Evolutionary conservation across 2,113 vertebrate species (phyloP).

Genomic region (Semnopithecus entellus): DNA sequence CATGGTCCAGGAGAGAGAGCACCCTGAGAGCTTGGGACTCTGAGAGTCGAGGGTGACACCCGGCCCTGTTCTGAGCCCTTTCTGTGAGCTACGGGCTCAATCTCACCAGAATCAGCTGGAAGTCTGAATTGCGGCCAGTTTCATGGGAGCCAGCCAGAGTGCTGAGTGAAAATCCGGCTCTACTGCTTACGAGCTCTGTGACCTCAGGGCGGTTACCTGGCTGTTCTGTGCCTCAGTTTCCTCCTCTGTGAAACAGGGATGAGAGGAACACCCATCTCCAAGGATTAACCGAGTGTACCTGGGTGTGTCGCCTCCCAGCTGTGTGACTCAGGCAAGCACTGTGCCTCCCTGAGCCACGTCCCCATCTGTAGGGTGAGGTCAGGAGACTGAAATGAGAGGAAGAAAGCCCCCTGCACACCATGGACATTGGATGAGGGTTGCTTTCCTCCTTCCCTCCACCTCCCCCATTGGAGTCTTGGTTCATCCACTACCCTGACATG

Average conservation of each 20-base stretch:
- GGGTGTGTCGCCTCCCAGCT: not conserved
- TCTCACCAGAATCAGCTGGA: not conserved
- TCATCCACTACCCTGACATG: not conserved
- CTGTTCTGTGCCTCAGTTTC: not conserved
- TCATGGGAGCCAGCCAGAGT: not conserved
- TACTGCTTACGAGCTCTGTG: accelerated
- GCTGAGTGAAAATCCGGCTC: too few species aligned
- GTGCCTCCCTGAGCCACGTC: not conserved
- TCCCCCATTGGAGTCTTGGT: not conserved
- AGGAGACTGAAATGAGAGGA: accelerated
- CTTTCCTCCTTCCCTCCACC: accelerated
- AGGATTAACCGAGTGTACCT: not conserved
- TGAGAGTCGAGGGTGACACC: accelerated
- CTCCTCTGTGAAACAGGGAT: not conserved
- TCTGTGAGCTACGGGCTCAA: accelerated
- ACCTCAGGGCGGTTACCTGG: too few species aligned
- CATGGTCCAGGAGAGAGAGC: not conserved
- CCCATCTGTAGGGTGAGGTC: accelerated
- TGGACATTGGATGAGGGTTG: too few species aligned
- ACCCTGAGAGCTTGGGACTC: not conserved
- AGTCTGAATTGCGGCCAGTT: accelerated
- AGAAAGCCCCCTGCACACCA: not conserved
- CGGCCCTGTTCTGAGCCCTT: not conserved
- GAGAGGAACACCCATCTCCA: too few species aligned
- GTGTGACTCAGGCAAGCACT: accelerated